Evolutionary conservation across 1,140 invertebrate species (phyloP).

Genomic region (Leptonema lineaticorne): DNA sequence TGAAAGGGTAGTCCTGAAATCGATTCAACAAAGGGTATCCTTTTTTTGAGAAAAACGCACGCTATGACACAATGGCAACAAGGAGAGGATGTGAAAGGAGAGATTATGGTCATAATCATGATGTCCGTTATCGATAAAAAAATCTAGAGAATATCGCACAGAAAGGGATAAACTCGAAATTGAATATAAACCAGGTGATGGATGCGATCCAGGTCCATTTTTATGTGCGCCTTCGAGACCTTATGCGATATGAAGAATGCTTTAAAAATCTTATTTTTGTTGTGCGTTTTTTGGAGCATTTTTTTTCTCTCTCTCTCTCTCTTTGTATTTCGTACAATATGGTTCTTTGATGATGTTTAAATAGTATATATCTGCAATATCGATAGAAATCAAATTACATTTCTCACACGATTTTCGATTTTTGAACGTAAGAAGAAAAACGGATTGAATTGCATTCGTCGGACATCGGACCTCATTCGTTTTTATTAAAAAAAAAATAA

Average conservation of each 20-base stretch:
- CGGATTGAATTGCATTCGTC: no score
- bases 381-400: no score
- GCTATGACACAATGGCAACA: conserved; percentile 28
- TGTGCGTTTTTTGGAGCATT: neutral
- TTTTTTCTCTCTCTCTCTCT: no score
- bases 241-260: neutral
- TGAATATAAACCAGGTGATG: conserved; percentile 28
- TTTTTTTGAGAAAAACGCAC: conserved; percentile 19
- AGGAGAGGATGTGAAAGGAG: conserved; percentile 41
- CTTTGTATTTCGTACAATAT: no score
- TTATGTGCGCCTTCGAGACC: neutral
- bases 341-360: no score
- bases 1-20: conserved; percentile 41
- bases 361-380: no score
- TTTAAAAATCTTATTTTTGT: no score
- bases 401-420: no score
- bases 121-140: conserved; percentile 43
- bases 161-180: conserved; percentile 14
- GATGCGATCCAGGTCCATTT: conserved; percentile 19
- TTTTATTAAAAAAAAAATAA: no score
- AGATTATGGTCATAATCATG: conserved; percentile 42
- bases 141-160: conserved; percentile 21
- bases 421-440: no score
- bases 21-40: conserved; percentile 36
- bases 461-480: no score